Base-by-base conservation (phyloP, 2,113 vertebrate species). In the Gymnogyps californianus region DNA sequence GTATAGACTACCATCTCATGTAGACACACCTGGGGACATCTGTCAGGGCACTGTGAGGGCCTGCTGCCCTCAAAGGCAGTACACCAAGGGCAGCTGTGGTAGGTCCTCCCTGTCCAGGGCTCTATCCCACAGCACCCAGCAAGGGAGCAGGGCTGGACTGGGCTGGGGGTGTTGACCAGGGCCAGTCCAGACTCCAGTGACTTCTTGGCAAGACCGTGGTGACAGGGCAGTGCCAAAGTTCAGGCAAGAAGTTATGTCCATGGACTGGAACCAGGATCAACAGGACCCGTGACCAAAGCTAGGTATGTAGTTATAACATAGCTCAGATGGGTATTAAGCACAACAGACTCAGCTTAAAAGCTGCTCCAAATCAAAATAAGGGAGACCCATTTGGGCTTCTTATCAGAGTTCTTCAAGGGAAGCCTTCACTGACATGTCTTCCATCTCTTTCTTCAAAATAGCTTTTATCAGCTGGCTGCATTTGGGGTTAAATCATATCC, bases 131-230 rank as follows among this genome's bases (percentile, higher is more conserved):
- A 71, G 14, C 29, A 47, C 7, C 16, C 28, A 31, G 10, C 4
- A 70, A 62, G 17, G 47, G 4, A 87, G 3, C 11, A 46, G 34
- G 14, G 14, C 4, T 76, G 12, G 12, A n/a, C 5, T 65, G 11
- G 8, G 5, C 15, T 67, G 15, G 1, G 6, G 2, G 0, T 64
- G 25, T 19, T 54, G 25, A 74, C 3, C 15, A 46, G 6, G 3
- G 13, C 8, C 13, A 66, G 4, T 16, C 34, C 51, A 36, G 19
- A 62, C 2, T 22, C 9, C 52, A 72, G 11, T 8, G 29, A 34
- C 31, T 52, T 58, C 40, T 76, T 83, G 29, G 9, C 8, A 72
- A n/a, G 32, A 22, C 17, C 1, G 0, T 49, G 7, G 15, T 64
- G 38, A n/a, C 6, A 44, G 20, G 4, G 15, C 19, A 81, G 18